Evolutionary conservation across 1,140 invertebrate genomes (phyloP), one percentile per base, ranked within the genome.

Genomic region (Eurosta solidaginis): DNA sequence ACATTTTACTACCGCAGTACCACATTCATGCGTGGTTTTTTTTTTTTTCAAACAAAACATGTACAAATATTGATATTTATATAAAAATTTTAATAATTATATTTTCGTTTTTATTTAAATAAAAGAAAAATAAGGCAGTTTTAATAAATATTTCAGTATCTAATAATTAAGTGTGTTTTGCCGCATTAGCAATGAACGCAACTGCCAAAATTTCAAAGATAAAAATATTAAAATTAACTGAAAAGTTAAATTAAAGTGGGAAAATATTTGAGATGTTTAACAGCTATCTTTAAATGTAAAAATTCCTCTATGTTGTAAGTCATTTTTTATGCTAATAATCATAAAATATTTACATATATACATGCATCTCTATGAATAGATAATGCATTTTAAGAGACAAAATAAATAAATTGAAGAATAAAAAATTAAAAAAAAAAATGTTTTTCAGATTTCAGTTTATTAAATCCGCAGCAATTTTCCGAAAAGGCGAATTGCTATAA

Each of bases 261-360:
- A n/a, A 68, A 68, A 68, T 40, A n/a, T 68, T 68, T 25, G 25
- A 52, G 17, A 33, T 40, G 40, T 68, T 1, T 14, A 68, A 68
- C 59, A 68, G n/a, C 40, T 68, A 68, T 20, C 33, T 68, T 17
- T 42, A 68, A 68, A 22, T 42, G 29, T 14, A 27, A 68, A n/a
- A 68, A 68, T 3, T 40, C 27, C 17, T 68, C 33, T 68, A 52
- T 68, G 59, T 42, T 68, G 17, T 68, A 40, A 40, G 59, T 68
- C n/a, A 40, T 40, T 36, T 68, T 52, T 22, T 68, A 40, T 68
- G 20, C n/a, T 68, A 68, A 29, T 68, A 68, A 42, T 36, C 59
- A 68, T 68, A 40, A 68, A 68, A 68, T 68, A 68, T 68, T 68
- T 22, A 68, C 59, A 68, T 68, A n/a, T n/a, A n/a, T n/a, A 40